Conservation (phyloP, 2,888 invertebrate species). For the Ormyrus rosae region DNA sequence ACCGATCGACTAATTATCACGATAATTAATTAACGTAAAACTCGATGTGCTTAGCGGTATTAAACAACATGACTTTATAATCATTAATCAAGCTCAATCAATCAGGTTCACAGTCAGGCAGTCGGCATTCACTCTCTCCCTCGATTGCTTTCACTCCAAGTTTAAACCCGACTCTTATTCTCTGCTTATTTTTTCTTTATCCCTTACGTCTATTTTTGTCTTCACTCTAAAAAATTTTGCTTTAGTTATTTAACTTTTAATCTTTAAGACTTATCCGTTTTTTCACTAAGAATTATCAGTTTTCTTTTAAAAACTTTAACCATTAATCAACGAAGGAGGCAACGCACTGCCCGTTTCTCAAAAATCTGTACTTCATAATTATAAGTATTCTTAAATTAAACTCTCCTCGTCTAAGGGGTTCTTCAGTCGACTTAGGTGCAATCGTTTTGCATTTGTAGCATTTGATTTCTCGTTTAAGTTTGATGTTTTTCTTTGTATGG, state of each 20-base stretch:
- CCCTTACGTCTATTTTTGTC: constrained; percentile 39
- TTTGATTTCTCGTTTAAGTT: constrained; percentile 47
- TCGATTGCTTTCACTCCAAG: constrained; percentile 25
- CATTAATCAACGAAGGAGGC: constrained; percentile 55
- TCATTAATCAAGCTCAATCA: background rate
- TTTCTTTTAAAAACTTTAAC: constrained; percentile 50
- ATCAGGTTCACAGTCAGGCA: no score
- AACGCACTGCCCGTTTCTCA: constrained; percentile 39
- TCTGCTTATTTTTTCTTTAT: constrained; percentile 32
- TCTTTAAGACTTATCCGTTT: constrained; percentile 43
- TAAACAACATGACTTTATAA: constrained; percentile 21
- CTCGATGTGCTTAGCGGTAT: constrained; percentile 47
- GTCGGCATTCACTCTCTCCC: background rate
- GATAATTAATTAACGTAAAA: constrained; percentile 53
- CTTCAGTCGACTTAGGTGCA: constrained; percentile 44
- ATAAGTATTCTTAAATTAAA: constrained; percentile 53
- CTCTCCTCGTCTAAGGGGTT: constrained; percentile 52
- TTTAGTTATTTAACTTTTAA: constrained; percentile 30
- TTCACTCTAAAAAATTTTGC: constrained; percentile 45
- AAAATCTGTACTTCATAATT: constrained; percentile 49
- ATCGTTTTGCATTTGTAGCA: background rate
- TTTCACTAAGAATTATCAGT: constrained; percentile 43
- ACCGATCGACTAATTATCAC: constrained; percentile 56
- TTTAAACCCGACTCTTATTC: constrained; percentile 29
- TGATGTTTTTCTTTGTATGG: background rate